Evolutionary conservation across 2,113 vertebrate species (phyloP).

Genomic region (Daubentonia madagascariensis): DNA sequence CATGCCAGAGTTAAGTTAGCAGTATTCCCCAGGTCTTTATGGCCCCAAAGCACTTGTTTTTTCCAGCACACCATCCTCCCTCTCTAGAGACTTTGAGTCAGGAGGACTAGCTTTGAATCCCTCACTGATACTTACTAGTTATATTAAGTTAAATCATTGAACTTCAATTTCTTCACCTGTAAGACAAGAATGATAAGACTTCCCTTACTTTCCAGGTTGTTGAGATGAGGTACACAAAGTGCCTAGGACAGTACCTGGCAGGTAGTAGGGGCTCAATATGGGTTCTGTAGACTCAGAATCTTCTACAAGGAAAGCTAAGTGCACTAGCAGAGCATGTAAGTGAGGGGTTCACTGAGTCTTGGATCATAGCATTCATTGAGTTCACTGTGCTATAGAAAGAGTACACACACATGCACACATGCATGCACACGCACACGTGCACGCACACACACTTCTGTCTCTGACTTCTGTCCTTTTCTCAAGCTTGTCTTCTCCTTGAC

Average conservation of each 20-base stretch:
- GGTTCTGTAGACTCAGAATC: not conserved
- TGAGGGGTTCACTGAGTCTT: not conserved
- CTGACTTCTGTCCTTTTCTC: not conserved
- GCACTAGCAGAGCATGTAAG: not conserved
- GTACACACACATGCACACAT: not conserved
- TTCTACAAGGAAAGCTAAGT: not conserved
- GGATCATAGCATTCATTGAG: rapidly evolving
- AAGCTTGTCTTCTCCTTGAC: not conserved
- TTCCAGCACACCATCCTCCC: not conserved
- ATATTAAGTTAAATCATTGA: not conserved
- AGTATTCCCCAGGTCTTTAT: not conserved
- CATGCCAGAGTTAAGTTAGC: not conserved
- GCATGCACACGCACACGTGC: rapidly evolving
- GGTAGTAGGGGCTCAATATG: not conserved
- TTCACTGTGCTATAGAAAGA: not conserved
- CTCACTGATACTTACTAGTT: not conserved
- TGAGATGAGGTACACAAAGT: not conserved
- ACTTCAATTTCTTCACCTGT: not conserved
- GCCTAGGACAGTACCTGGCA: not conserved
- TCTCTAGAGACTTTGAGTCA: not conserved
- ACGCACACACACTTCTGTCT: not conserved
- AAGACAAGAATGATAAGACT: not conserved
- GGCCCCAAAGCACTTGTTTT: not conserved
- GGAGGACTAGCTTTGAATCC: not conserved
- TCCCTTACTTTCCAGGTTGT: not conserved